These are phyloP conservation scores for Pachypanchax playfairii DNA, from an alignment of 2,113 vertebrate species.

Conservation along the genomic window DNA sequence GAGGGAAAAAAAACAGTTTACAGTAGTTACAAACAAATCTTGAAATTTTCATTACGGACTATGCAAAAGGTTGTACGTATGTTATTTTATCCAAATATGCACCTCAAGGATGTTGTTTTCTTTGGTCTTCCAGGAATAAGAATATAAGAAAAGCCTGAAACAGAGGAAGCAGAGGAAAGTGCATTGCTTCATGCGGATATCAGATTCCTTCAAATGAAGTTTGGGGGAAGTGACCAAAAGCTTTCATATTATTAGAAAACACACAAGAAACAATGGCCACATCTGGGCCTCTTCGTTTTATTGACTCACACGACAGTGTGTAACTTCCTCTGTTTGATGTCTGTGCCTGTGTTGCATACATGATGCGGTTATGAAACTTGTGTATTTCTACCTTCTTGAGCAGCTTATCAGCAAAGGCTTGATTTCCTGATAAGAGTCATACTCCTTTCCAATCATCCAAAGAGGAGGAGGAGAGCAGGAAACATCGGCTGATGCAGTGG, in stretches of 20 bases:
- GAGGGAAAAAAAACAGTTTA: too few relatives aligned
- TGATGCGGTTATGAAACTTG: constrained; percentile 9
- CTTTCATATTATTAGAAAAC: constrained; percentile 33
- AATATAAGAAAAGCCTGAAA: background rate
- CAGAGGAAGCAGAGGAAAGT: background rate
- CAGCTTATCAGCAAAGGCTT: constrained; percentile 35
- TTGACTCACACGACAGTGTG: background rate
- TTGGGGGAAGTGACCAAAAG: constrained; percentile 17
- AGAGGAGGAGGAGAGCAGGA: constrained; percentile 39
- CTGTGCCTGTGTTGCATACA: background rate
- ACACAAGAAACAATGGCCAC: background rate
- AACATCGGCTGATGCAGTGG: constrained; percentile 57
- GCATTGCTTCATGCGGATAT: constrained; percentile 2
- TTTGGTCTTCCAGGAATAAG: constrained; percentile 10
- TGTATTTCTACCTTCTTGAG: constrained; percentile 18
- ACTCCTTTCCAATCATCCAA: constrained; percentile 53
- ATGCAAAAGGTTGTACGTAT: background rate
- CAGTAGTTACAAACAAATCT: too few relatives aligned
- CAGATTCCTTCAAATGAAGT: background rate
- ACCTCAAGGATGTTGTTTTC: background rate
- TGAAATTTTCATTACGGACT: too few relatives aligned
- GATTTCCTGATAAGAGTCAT: constrained; percentile 56
- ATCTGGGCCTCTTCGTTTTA: background rate
- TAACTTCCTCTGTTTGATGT: constrained; percentile 14
- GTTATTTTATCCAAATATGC: constrained; percentile 1